Evolutionary conservation across 92 coral and sea anemone species (phyloP).

Genomic region (Pocillopora meandrina): DNA sequence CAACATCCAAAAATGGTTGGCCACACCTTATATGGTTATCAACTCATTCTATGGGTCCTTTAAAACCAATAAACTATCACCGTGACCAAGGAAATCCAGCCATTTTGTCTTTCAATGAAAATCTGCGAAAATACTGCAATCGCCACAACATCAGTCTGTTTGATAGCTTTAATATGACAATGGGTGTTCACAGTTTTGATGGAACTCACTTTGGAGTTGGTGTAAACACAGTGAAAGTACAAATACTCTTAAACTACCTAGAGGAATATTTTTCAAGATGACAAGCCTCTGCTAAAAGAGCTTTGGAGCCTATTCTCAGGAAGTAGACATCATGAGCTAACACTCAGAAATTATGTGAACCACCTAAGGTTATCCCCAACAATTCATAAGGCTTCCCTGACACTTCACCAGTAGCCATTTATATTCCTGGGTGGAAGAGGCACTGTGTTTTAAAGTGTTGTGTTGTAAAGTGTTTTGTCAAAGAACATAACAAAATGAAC

Average conservation of each 20-base stretch:
- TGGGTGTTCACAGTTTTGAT: slow-evolving; percentile 77
- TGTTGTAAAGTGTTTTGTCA: no score
- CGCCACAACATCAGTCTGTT: slow-evolving; percentile 61
- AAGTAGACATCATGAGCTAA: no score
- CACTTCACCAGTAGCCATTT: no score
- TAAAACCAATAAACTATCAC: slow-evolving; percentile 68
- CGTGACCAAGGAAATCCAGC: slow-evolving; percentile 71
- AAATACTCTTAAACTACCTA: slow-evolving; percentile 69
- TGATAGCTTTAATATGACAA: slow-evolving; percentile 74
- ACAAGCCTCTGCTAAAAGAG: not conserved
- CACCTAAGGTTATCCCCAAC: no score
- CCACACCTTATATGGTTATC: slow-evolving; percentile 81
- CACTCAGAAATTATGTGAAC: no score
- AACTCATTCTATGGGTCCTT: slow-evolving; percentile 87
- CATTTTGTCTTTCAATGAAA: slow-evolving; percentile 60
- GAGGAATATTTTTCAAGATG: slow-evolving; percentile 50
- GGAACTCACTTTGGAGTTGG: slow-evolving; percentile 91
- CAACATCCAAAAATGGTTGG: slow-evolving; percentile 74
- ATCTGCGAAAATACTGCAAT: slow-evolving; percentile 54
- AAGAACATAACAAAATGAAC: no score
- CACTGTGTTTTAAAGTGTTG: no score
- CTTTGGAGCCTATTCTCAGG: not conserved
- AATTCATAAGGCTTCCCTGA: no score
- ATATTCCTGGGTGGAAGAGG: no score
- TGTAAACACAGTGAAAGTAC: slow-evolving; percentile 78